These are phyloP conservation scores for Scytalopus superciliaris DNA, from an alignment of 2,113 vertebrate genomes.

Conservation along the genomic window DNA sequence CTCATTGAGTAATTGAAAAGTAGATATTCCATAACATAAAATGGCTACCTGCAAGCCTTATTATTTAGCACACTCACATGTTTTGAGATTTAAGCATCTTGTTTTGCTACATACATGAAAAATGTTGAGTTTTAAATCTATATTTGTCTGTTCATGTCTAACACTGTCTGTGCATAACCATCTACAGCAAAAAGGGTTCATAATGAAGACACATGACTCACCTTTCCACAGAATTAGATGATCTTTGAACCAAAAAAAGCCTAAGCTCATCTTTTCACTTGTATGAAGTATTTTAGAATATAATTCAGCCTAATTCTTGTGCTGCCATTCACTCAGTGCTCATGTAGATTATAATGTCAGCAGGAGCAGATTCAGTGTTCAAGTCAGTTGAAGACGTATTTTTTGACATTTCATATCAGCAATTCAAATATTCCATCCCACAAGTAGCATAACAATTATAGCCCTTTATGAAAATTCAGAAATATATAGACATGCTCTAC, in stretches of 20 bases:
- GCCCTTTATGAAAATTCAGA: constrained; percentile 20
- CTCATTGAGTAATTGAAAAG: neutral
- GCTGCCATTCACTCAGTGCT: constrained; percentile 31
- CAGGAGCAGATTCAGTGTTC: constrained; percentile 48
- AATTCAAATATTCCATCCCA: constrained; percentile 9
- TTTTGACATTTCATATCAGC: constrained; percentile 24
- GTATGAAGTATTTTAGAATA: neutral
- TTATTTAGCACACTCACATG: neutral
- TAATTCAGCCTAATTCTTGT: constrained; percentile 38
- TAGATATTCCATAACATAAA: neutral
- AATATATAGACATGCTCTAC: neutral
- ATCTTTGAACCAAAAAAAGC: neutral
- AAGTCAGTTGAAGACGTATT: neutral
- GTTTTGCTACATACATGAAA: neutral
- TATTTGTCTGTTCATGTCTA: neutral
- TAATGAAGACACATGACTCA: neutral
- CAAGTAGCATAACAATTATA: neutral
- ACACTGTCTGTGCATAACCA: neutral
- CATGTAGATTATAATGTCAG: neutral
- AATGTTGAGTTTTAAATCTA: neutral
- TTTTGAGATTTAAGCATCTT: neutral
- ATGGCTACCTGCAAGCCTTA: neutral
- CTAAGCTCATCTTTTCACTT: neutral
- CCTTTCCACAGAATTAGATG: neutral
- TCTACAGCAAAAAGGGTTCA: neutral